Evolutionary conservation across 2,113 vertebrate species (phyloP), one percentile per base, ranked within the genome.

Genomic region (Dolichallabes microphthalmus): DNA sequence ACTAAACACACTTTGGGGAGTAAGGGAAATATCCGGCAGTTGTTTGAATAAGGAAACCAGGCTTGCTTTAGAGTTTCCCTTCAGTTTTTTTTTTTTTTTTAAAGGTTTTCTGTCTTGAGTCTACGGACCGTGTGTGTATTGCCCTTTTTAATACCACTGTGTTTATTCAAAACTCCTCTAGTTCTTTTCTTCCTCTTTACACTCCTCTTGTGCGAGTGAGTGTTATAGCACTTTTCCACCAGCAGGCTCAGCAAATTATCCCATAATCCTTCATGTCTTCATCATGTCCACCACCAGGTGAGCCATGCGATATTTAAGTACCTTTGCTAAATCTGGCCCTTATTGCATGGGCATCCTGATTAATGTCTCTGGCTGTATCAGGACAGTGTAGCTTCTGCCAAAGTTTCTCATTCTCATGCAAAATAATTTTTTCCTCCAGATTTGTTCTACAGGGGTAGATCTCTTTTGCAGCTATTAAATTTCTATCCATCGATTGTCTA

Each of bases 41-140:
- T 63, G 73, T 76, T 73, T 75, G 71, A 52, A 27, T 8, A 83
- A 76, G 68, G 69, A 83, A 83, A 61, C 55, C 6, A 69, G 80
- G 27, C 63, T 55, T 45, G 12, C 19, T 39, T 39, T 82, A 64
- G 25, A 3, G 61, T 77, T 82, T 73, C 87, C 63, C n/a, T 50
- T 66, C 45, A 39, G 75, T 83, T 35, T 35, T 35, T 45, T 45
- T 45, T 45, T 45, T 78, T 82, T 30, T 82, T 22, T 75, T 75
- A 2, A 2, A 35, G 2, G 20, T 68, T 15, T 81, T 64, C 22
- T 50, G 14, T 64, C n/a, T 25, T 5, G 6, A 30, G 13, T 82
- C 63, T 69, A 19, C 50, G 66, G 64, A 50, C 53, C 52, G 66
- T 86, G n/a, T 86, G 61, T 78, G 55, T 79, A 82, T 85, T 50